phyloP scores from a whole-genome alignment of 2,888 invertebrate species.

The Aporophyla lueneburgensis region DNA sequence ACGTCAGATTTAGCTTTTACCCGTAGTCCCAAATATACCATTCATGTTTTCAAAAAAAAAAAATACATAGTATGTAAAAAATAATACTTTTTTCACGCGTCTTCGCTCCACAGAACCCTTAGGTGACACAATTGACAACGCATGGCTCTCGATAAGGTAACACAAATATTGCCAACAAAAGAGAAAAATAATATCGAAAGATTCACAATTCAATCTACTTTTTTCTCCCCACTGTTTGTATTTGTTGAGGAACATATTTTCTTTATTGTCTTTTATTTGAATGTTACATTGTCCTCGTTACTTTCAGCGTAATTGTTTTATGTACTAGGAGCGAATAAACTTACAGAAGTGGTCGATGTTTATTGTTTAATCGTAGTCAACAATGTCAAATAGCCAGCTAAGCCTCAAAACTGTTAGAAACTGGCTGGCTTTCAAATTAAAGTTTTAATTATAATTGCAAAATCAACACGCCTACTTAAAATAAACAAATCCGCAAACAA shows the following conservation, averaged over 20 bases:
- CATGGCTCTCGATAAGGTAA: constrained; percentile 50
- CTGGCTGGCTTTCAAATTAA: neutral
- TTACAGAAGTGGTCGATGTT: neutral
- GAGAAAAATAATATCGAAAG: constrained; percentile 51
- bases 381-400: neutral
- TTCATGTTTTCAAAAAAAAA: no score
- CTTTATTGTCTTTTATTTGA: constrained; percentile 41
- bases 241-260: constrained; percentile 38
- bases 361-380: neutral
- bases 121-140: constrained; percentile 39
- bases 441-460: neutral
- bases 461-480: constrained; percentile 17
- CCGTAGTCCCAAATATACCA: no score
- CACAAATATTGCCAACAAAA: constrained; percentile 28
- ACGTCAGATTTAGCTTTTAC: neutral
- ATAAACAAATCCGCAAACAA: constrained; percentile 26
- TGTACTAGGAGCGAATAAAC: constrained; percentile 15
- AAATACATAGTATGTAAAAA: neutral
- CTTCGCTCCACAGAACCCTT: neutral
- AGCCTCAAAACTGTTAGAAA: neutral
- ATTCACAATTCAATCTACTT: constrained; percentile 61
- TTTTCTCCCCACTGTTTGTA: constrained; percentile 36
- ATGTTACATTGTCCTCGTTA: constrained; percentile 10
- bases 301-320: constrained; percentile 24
- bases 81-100: constrained; percentile 16